phyloP scores from a whole-genome alignment of 2,797 vertebrate species.

The Anguilla marmorata region DNA sequence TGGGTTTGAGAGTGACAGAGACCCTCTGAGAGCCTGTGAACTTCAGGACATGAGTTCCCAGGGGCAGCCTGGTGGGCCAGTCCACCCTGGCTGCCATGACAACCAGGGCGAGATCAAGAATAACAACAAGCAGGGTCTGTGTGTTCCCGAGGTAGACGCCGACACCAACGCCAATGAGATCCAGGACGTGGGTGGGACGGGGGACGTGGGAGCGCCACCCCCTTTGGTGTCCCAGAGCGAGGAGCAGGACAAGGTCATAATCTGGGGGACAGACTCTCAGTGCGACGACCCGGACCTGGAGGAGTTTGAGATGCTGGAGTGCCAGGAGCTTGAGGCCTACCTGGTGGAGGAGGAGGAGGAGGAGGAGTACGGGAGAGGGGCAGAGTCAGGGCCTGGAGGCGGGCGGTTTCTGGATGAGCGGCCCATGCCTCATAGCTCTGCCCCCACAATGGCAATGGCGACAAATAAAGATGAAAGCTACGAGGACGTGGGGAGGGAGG shows the following conservation, averaged over 20 bases:
- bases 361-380: slow-evolving; percentile 50
- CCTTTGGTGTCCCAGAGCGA: slow-evolving; percentile 59
- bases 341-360: slow-evolving; percentile 67
- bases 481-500: not conserved
- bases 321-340: slow-evolving; percentile 74
- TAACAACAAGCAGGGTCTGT: slow-evolving; percentile 74
- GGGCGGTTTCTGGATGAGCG: not conserved
- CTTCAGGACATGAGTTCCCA: slow-evolving; percentile 64
- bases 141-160: slow-evolving; percentile 72
- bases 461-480: not conserved
- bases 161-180: slow-evolving; percentile 91
- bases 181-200: slow-evolving; percentile 50
- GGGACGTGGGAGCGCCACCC: slow-evolving; percentile 60
- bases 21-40: slow-evolving; percentile 45
- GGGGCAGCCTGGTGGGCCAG: slow-evolving; percentile 50
- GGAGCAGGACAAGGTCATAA: slow-evolving; percentile 73
- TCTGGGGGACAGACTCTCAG: slow-evolving; percentile 72
- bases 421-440: slow-evolving; percentile 1
- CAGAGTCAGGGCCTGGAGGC: slow-evolving; percentile 28
- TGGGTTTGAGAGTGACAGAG: slow-evolving; percentile 48
- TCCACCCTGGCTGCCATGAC: slow-evolving; percentile 64
- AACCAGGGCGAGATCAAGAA: slow-evolving; percentile 75
- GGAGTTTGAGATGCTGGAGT: slow-evolving; percentile 76
- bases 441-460: not conserved
- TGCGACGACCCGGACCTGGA: slow-evolving; percentile 76